These are phyloP conservation scores for Drosophila setifemur DNA, from an alignment of 1,140 invertebrate species.

Conservation along the genomic window DNA sequence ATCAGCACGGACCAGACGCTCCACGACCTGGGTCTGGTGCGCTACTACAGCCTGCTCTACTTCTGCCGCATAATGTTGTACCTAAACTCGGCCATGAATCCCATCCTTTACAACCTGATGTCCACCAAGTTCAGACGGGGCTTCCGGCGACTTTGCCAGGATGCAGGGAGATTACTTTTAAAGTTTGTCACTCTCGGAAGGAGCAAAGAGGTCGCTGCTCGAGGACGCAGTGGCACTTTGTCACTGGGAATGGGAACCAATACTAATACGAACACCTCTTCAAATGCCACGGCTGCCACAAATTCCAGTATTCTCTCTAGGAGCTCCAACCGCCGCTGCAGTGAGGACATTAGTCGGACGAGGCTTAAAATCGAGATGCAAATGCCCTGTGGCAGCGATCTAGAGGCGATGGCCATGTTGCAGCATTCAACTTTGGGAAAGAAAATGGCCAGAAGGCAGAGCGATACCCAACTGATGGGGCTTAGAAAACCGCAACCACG, in stretches of 20 bases:
- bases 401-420: constrained; percentile 75
- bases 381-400: constrained; percentile 63
- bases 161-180: constrained; percentile 56
- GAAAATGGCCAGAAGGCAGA: constrained; percentile 30
- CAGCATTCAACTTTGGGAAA: constrained; percentile 43
- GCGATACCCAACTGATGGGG: constrained; percentile 43
- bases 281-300: constrained; percentile 60
- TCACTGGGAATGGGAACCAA: constrained; percentile 58
- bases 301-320: constrained; percentile 73
- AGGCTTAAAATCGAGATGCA: constrained; percentile 74
- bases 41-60: constrained; percentile 93
- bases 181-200: constrained; percentile 52
- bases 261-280: constrained; percentile 61
- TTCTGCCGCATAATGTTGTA: constrained; percentile 94
- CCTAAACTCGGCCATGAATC: constrained; percentile 94
- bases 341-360: constrained; percentile 68
- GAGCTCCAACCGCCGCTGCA: constrained; percentile 69
- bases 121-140: constrained; percentile 95
- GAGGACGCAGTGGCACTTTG: constrained; percentile 53
- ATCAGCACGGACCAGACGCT: constrained; percentile 87
- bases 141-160: constrained; percentile 87
- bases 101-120: constrained; percentile 94
- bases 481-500: constrained; percentile 20
- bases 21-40: constrained; percentile 87
- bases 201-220: constrained; percentile 7